Evolutionary conservation across 2,113 vertebrate genomes (phyloP).

Genomic region (Micronycteris hirsuta): DNA sequence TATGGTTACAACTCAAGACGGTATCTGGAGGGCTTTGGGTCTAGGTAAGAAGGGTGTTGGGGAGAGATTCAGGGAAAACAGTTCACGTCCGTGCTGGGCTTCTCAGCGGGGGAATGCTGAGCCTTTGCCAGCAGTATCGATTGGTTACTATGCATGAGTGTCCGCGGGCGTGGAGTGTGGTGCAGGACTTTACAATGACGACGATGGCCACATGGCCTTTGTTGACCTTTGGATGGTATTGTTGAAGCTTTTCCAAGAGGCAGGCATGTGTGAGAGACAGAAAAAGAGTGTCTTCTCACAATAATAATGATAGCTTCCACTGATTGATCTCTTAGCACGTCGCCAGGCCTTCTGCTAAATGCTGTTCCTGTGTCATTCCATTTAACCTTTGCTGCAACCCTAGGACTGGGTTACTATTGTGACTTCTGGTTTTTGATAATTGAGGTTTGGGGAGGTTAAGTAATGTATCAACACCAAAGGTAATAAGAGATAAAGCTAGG

Average conservation of each 20-base stretch:
- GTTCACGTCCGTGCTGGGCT: background rate
- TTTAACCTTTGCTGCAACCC: background rate
- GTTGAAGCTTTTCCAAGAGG: background rate
- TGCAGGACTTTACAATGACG: background rate
- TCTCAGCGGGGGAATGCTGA: background rate
- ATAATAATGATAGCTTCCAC: background rate
- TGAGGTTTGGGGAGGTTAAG: background rate
- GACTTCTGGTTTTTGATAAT: background rate
- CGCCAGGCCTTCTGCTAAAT: background rate
- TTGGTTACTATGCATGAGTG: background rate
- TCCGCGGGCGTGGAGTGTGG: background rate
- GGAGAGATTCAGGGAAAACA: background rate
- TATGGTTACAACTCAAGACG: background rate
- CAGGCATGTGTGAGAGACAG: background rate
- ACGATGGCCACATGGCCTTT: background rate
- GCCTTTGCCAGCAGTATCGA: conserved; percentile 6
- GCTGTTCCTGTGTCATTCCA: background rate
- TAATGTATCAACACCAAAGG: background rate
- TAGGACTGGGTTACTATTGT: background rate
- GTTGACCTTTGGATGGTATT: background rate
- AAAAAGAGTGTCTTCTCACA: background rate
- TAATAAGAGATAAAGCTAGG: background rate
- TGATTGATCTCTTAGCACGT: background rate
- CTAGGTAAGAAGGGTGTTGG: background rate
- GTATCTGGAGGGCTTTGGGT: background rate